These are phyloP conservation scores for Peromyscus melanophrys DNA, from an alignment of 2,797 vertebrate genomes.

Conservation along the genomic window DNA sequence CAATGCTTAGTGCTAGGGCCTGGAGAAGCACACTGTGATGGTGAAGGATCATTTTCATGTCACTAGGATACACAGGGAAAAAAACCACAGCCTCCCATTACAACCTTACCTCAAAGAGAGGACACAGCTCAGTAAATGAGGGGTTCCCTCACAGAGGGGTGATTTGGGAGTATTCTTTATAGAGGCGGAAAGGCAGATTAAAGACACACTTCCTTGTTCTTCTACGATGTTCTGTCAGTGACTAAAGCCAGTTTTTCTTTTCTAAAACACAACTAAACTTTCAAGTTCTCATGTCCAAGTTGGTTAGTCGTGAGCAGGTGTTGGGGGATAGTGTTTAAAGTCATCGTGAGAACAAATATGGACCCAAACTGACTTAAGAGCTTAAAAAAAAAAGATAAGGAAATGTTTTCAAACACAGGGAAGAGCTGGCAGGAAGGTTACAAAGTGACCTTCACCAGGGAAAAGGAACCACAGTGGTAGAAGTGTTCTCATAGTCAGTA, in stretches of 20 bases:
- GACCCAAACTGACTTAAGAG: not conserved
- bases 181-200: not conserved
- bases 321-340: not conserved
- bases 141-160: not conserved
- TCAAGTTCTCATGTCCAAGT: slow-evolving; percentile 20
- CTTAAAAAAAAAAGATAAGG: not conserved
- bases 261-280: slow-evolving; percentile 44
- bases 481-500: not conserved
- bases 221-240: not conserved
- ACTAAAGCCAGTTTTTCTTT: not conserved
- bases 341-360: not conserved
- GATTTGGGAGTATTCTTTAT: not conserved
- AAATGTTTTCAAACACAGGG: not conserved
- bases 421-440: not conserved
- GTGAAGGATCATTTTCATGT: not conserved
- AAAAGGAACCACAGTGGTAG: not conserved
- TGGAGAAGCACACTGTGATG: not conserved
- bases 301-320: not conserved
- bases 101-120: not conserved
- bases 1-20: not conserved
- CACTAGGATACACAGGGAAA: not conserved
- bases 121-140: not conserved
- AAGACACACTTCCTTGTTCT: not conserved
- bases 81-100: not conserved
- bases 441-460: not conserved